Evolutionary conservation across 2,888 invertebrate species (phyloP), one percentile per base, ranked within the genome.

Genomic region (Hemithea aestivaria): DNA sequence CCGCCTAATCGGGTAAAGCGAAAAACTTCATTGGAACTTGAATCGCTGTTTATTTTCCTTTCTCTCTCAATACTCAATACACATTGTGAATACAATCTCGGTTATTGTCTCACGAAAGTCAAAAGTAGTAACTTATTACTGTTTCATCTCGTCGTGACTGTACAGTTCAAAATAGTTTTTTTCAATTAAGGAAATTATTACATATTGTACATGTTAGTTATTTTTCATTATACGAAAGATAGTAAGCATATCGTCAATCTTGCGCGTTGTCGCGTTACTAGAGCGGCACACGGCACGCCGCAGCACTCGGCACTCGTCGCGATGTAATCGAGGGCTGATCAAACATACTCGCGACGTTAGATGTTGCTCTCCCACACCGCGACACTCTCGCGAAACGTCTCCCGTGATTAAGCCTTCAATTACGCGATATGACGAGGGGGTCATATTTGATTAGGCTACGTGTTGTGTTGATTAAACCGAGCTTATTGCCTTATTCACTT

Each of bases 381-480:
- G 40, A 46, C 58, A 37, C 45, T 61, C 53, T 66, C 71, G 66
- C 63, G 68, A 64, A 70, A 75, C 73, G 72, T 82, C 82, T 81
- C 71, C 71, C 66, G 71, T 83, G 80, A 83, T 83, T 83, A 82
- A 82, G 75, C 73, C 78, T 83, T 83, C 82, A 81, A 82, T 84
- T 84, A 83, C 80, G 65, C 73, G 71, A 78, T 82, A 81, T 81
- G 78, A 78, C 78, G 75, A 77, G 76, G 73, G 83, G 77, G 75
- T 82, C 79, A 84, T 85, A 83, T 87, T 85, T 84, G 84, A 84
- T 84, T 83, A 87, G 77, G 74, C 73, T 75, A 78, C 75, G 74
- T 75, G 81, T 82, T 80, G 76, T 81, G 81, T 83, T 82, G 79
- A 84, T 85, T 84, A 84, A 84, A 83, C 75, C 69, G 68, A 83